These are phyloP conservation scores for Ophonus ardosiacus DNA, from an alignment of 2,888 invertebrate species.

Conservation along the genomic window DNA sequence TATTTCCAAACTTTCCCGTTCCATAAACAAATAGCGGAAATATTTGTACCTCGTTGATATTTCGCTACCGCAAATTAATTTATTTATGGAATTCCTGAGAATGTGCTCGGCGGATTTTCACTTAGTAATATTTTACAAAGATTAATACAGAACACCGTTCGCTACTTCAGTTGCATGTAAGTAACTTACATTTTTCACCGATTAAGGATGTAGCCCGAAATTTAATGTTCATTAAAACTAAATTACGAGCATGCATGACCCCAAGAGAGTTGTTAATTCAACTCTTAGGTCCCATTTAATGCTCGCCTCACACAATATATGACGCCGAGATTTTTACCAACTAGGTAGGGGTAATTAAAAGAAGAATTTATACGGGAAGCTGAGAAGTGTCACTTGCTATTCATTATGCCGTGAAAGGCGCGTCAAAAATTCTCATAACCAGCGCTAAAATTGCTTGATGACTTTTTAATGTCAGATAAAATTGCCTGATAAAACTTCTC, in stretches of 20 bases:
- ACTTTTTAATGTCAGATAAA: constrained; percentile 22
- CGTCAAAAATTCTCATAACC: constrained; percentile 42
- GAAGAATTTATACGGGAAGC: background rate
- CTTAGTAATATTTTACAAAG: constrained; percentile 51
- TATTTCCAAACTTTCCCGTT: background rate
- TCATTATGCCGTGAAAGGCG: constrained; percentile 24
- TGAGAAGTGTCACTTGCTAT: constrained; percentile 42
- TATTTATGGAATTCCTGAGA: background rate
- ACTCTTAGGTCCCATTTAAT: background rate
- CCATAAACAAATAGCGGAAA: background rate
- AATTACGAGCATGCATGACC: constrained; percentile 15
- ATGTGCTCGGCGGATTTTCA: background rate
- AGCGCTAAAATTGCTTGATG: constrained; percentile 28
- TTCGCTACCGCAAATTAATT: background rate
- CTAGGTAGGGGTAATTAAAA: background rate
- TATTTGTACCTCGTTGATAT: background rate
- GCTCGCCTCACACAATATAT: background rate
- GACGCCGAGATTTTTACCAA: background rate
- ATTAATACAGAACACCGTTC: constrained; percentile 47
- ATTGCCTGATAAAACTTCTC: constrained; percentile 26
- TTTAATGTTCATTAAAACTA: constrained; percentile 36
- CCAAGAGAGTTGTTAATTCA: background rate
- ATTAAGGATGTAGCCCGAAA: constrained; percentile 29
- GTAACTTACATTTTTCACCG: constrained; percentile 43
- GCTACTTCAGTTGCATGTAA: constrained; percentile 31